Base-by-base conservation (phyloP, 2,113 vertebrate genomes). In the Desmodus rotundus region DNA sequence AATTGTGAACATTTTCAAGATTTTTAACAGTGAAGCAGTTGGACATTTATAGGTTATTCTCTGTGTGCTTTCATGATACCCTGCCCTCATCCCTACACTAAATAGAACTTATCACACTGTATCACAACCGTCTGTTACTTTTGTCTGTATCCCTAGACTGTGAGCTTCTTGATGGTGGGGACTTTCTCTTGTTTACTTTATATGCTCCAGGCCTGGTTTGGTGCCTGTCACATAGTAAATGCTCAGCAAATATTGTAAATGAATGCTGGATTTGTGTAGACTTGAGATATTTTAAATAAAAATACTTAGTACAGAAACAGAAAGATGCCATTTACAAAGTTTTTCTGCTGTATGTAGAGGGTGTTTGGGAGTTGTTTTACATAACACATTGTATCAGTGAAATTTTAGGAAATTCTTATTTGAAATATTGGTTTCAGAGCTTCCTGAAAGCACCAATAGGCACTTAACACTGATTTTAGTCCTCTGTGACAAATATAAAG, bases 391-490 rank as follows among this genome's bases (percentile, higher is more conserved):
- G 10, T 70, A 33, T 87, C 5, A 72, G 38, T 73, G 50, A 88
- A 78, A 81, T 92, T 81, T 85, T 63, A 81, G 56, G 12, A 88
- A 92, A 74, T 89, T 88, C 36, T 89, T 19, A 61, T 22, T 74
- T 47, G 61, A 12, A 70, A 13, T 73, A 85, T 20, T 65, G 36
- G 54, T 72, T 96, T 87, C 20, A 47, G 84, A 65, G 56, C 28
- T 92, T 89, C 56, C 54, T 41, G 45, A 56, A 78, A 73, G 84
- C 33, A 96, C 70, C 26, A 65, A 0, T 36, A 33, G 73, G 26
- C 19, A 36, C n/a, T 89, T 89, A 89, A 81, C 74, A 58, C 45
- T 86, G 93, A n/a, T 86, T 89, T 86, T 80, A 67, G 50, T 92
- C 9, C 36, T 96, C 43, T 81, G 5, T 61, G 84, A 52, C 82